Conservation (phyloP, 2,888 invertebrate species). For the Fragum sueziense region DNA sequence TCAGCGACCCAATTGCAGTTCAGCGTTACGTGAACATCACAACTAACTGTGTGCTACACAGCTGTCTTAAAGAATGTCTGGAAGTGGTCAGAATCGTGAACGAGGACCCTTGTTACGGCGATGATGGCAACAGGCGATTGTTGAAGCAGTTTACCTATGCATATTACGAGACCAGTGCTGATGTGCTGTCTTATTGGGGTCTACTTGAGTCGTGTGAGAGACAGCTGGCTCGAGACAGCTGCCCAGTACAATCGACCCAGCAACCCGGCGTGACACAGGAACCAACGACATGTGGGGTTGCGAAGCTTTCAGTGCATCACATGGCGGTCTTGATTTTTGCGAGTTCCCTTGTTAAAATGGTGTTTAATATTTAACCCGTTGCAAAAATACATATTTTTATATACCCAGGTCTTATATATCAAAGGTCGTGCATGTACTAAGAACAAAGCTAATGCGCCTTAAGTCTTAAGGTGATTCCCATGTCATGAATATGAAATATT, state of each 20-base stretch:
- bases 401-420: too few species aligned
- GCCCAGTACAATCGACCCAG: background rate
- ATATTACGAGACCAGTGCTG: background rate
- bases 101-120: background rate
- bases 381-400: too few species aligned
- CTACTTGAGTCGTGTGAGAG: background rate
- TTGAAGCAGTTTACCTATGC: background rate
- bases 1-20: background rate
- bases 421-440: too few species aligned
- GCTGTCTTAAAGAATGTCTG: background rate
- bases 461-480: too few species aligned
- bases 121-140: background rate
- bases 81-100: background rate
- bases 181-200: background rate
- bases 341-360: background rate
- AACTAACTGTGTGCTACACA: background rate
- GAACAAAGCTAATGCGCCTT: too few species aligned
- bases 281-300: background rate
- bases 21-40: background rate
- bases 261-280: background rate
- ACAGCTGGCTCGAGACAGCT: background rate
- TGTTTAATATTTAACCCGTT: too few species aligned
- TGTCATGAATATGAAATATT: too few species aligned
- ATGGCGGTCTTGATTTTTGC: background rate
- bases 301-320: background rate